Percentiles rank a stretch among this genome's conserved stretches.
Conservation (phyloP, 2,113 vertebrate genomes). For the Tetraodon nigroviridis region DNA sequence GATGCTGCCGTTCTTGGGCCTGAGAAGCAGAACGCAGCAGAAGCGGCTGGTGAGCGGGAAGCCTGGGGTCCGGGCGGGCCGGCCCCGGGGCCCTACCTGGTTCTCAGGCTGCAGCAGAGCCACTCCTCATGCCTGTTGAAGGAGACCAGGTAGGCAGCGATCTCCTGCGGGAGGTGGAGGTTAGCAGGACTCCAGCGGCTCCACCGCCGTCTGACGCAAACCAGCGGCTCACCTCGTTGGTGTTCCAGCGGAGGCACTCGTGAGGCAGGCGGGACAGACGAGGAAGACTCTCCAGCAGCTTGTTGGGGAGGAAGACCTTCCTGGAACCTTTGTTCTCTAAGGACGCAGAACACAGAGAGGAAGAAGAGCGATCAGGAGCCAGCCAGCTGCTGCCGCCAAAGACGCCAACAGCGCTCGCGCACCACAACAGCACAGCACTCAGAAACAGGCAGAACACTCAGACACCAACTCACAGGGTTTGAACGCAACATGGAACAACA, state of each 20-base stretch:
- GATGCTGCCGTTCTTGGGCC: constrained; percentile 87
- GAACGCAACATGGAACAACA: too few relatives aligned
- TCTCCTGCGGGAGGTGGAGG: constrained; percentile 83
- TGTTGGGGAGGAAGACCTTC: constrained; percentile 87
- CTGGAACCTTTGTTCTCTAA: constrained; percentile 77
- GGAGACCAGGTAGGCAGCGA: constrained; percentile 85
- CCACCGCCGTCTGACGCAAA: too few relatives aligned
- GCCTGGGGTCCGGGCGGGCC: not conserved
- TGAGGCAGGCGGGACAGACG: constrained; percentile 76
- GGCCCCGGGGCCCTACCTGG: constrained; percentile 69
- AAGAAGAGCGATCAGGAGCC: not conserved
- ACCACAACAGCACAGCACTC: too few relatives aligned
- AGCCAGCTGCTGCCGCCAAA: too few relatives aligned
- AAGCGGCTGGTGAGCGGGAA: too few relatives aligned
- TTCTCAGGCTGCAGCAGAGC: constrained; percentile 82
- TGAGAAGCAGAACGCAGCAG: constrained; percentile 36
- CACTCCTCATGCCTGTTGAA: constrained; percentile 89
- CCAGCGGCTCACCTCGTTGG: constrained; percentile 76
- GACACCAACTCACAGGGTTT: constrained; percentile 5
- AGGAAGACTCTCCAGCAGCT: constrained; percentile 86
- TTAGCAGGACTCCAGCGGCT: too few relatives aligned
- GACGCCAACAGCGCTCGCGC: too few relatives aligned
- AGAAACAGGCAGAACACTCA: too few relatives aligned
- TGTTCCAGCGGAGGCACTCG: constrained; percentile 87
- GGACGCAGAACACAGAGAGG: not conserved